Percentiles rank a stretch among this genome's conserved stretches.
phyloP scores from a whole-genome alignment of 2,113 vertebrate species.

The Oreochromis aureus region DNA sequence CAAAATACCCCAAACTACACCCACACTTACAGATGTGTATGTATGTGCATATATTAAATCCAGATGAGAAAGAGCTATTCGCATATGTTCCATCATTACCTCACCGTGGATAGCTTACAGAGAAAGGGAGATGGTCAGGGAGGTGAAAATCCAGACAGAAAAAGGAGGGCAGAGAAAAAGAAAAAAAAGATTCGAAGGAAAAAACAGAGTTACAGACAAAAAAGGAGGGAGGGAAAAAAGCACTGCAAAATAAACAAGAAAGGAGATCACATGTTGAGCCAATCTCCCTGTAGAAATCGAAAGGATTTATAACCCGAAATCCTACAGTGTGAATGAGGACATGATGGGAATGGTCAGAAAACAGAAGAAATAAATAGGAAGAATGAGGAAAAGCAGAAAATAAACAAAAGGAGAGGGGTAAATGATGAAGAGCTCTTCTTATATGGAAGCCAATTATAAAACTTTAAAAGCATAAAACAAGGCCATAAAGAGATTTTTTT shows the following conservation, averaged over 20 bases:
- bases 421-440: neutral
- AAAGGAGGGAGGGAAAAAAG: neutral
- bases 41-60: slow-evolving; percentile 18
- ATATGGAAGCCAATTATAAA: neutral
- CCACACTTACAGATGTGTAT: neutral
- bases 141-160: slow-evolving; percentile 5
- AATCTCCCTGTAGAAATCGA: neutral
- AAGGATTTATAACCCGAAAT: neutral
- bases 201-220: neutral
- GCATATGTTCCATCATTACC: slow-evolving; percentile 29
- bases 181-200: neutral
- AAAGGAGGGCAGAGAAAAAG: neutral
- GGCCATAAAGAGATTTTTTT: neutral
- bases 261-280: neutral
- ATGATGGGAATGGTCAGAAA: neutral
- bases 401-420: neutral
- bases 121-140: neutral
- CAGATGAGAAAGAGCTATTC: slow-evolving; percentile 31
- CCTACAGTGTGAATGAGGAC: neutral
- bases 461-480: slow-evolving; percentile 15
- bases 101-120: neutral
- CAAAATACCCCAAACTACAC: neutral
- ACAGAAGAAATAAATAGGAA: neutral
- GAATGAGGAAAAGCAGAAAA: neutral
- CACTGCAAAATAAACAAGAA: neutral